A percentile compares a stretch with the other conserved stretches of the same genome.
phyloP scores from a whole-genome alignment of 2,113 vertebrate genomes.

The Parus major region DNA sequence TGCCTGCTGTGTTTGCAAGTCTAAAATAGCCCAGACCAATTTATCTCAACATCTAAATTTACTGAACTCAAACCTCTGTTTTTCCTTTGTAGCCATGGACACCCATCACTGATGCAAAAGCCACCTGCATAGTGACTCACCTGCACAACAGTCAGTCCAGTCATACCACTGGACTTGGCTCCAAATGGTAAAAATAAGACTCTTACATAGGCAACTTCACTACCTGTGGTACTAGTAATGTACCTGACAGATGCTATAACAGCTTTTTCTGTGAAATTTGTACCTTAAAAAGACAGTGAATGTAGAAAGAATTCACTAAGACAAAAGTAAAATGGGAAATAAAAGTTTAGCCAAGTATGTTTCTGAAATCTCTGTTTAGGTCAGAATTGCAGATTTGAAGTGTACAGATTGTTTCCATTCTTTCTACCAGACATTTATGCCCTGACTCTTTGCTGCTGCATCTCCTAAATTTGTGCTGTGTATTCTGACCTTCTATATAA shows the following conservation, averaged over 20 bases:
- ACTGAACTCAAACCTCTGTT: not conserved
- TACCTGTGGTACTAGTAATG: not conserved
- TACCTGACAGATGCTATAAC: not conserved
- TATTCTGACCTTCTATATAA: not conserved
- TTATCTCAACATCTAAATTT: not conserved
- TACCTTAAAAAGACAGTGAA: not conserved
- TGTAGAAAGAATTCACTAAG: not conserved
- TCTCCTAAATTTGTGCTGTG: not conserved
- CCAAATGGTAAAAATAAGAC: not conserved
- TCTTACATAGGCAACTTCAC: not conserved
- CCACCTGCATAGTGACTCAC: not conserved
- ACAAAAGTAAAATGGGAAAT: not conserved
- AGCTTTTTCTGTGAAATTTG: not conserved
- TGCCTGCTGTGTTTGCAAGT: not conserved
- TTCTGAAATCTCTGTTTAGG: not conserved
- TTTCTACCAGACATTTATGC: not conserved
- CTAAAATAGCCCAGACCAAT: not conserved
- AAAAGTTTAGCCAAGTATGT: not conserved
- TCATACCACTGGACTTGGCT: not conserved
- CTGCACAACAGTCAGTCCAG: not conserved
- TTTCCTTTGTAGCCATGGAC: not conserved
- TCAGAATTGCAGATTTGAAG: not conserved
- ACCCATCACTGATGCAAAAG: not conserved
- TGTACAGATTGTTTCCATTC: not conserved
- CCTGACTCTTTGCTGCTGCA: not conserved